Evolutionary conservation across 2,113 vertebrate genomes (phyloP), one percentile per base, ranked within the genome.

Genomic region (Synodontis membranacea): DNA sequence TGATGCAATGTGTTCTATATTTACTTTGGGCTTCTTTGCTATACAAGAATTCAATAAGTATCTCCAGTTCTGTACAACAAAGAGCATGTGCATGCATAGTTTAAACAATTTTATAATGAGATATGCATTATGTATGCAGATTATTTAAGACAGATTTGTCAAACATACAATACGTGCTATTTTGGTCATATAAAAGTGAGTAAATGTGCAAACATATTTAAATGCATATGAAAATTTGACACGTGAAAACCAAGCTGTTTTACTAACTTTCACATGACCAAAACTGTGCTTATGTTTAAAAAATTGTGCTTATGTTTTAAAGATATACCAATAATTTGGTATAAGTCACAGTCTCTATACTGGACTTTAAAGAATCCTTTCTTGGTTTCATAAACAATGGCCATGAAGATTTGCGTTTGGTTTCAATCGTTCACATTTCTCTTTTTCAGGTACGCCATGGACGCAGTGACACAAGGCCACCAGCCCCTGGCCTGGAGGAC

Each of bases 401-500:
- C 31, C 54, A 88, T 90, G 19, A 84, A 86, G 80, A 74, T 88
- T 87, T 75, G 54, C 87, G 87, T 85, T 88, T 50, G 25, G 62
- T 42, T 78, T 7, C n/a, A 21, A 10, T n/a, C 7, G 37, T 52
- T 31, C 54, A 39, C 11, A 31, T 70, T n/a, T 46, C 7, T 62
- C 4, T 39, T 78, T 90, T 84, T 89, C 86, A 95, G 95, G 94
- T 96, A 62, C 90, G 94, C 58, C 84, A 84, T 66, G 94, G 95
- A 62, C 91, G 91, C 12, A 94, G 93, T 4, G 92, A 94, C 89
- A 94, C 90, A 46, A 90, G 86, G 75, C 94, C 94, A 0, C 88
- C 89, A 3, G 93, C 94, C 75, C 94, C 94, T 0, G 94, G 94
- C 66, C 92, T 95, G 6, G 95, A 96, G 92, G 93, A 96, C 88